These are phyloP conservation scores for Phenganax stokvisi DNA, from an alignment of 92 coral and sea anemone genomes.

Conservation along the genomic window DNA sequence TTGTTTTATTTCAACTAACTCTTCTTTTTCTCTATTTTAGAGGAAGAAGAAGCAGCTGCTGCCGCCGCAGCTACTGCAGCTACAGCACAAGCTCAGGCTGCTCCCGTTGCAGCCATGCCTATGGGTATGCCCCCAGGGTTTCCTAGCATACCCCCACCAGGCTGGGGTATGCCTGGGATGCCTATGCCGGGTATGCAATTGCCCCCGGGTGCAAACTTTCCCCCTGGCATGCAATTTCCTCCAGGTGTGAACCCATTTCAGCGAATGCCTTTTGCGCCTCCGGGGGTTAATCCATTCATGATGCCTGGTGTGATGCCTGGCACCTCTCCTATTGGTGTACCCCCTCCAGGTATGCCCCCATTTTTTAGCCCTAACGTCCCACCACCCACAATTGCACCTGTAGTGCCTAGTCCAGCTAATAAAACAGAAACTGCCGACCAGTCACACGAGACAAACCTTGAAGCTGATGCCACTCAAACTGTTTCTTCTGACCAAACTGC, in stretches of 20 bases:
- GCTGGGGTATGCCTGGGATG: constrained; percentile 16
- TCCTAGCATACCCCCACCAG: constrained; percentile 34
- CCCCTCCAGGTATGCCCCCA: constrained; percentile 34
- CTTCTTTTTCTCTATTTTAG: constrained; percentile 18
- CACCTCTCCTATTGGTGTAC: constrained; percentile 40
- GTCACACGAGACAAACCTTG: constrained; percentile 11
- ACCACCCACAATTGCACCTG: constrained; percentile 24
- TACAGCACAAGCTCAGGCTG: constrained; percentile 30
- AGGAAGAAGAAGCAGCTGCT: constrained; percentile 43
- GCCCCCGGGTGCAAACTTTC: constrained; percentile 30
- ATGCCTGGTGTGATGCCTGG: constrained; percentile 49
- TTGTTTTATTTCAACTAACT: constrained; percentile 20
- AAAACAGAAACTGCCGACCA: neutral
- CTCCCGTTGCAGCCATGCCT: constrained; percentile 47
- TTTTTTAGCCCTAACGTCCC: constrained; percentile 57
- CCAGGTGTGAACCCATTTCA: constrained; percentile 18
- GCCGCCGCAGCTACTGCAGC: constrained; percentile 12
- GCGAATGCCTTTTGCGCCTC: constrained; percentile 40
- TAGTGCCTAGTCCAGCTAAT: constrained; percentile 9
- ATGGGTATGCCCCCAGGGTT: constrained; percentile 34
- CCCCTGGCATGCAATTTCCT: constrained; percentile 32
- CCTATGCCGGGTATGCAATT: constrained; percentile 17
- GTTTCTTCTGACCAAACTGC: constrained; percentile 1
- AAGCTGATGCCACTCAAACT: neutral
- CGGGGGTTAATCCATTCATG: constrained; percentile 50